Percentiles rank a stretch among this genome's conserved stretches.
Conservation (phyloP, 2,888 invertebrate species). For the Dryadula phaetusa region DNA sequence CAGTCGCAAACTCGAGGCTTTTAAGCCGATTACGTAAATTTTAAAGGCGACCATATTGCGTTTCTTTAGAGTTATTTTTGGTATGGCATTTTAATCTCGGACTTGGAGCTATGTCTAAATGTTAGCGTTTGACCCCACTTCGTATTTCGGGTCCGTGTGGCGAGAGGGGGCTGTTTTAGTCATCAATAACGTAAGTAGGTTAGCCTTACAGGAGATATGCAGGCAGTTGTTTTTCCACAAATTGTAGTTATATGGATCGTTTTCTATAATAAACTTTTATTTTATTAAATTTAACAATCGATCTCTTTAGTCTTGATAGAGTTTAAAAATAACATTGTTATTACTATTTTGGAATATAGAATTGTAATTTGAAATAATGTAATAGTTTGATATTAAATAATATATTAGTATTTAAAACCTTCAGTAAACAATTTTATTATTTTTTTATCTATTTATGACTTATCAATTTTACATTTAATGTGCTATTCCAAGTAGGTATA, state of each 20-base stretch:
- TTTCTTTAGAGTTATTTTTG: constrained; percentile 43
- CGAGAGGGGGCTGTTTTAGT: constrained; percentile 71
- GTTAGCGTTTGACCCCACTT: constrained; percentile 81
- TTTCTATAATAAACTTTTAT: not conserved
- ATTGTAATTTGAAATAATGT: too few relatives aligned
- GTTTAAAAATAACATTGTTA: too few relatives aligned
- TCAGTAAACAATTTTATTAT: too few relatives aligned
- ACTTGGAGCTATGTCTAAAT: constrained; percentile 58
- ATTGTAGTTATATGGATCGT: not conserved
- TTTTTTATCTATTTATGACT: too few relatives aligned
- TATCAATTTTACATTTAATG: too few relatives aligned
- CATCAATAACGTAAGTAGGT: constrained; percentile 82
- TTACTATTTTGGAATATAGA: too few relatives aligned
- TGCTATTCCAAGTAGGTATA: not conserved
- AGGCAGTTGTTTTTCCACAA: constrained; percentile 28
- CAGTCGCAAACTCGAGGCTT: constrained; percentile 47
- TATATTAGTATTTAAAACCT: too few relatives aligned
- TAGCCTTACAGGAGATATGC: constrained; percentile 69
- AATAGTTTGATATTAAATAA: too few relatives aligned
- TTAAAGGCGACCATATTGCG: constrained; percentile 48
- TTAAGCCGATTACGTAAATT: constrained; percentile 44
- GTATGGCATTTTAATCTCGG: constrained; percentile 45
- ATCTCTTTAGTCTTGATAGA: too few relatives aligned
- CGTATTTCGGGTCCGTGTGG: constrained; percentile 70
- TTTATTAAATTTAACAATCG: not conserved